Conservation (phyloP, 2,113 vertebrate genomes). For the Actinemys pallida region DNA sequence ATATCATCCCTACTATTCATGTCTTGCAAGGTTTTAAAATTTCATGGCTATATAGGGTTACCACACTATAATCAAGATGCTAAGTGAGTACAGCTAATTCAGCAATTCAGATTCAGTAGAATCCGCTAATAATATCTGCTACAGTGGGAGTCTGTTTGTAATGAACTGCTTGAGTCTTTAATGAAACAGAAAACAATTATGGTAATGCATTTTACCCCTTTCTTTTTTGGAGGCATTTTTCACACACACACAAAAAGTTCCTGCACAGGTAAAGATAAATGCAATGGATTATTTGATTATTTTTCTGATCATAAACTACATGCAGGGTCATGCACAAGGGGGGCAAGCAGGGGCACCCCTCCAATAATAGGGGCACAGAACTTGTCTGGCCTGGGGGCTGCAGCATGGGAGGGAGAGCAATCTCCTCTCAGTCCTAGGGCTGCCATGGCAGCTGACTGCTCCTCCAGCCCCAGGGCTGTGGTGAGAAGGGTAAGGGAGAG, state of each 20-base stretch:
- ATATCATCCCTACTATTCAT: constrained; percentile 5
- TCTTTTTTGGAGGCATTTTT: not conserved
- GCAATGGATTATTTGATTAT: not conserved
- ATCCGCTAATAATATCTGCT: not conserved
- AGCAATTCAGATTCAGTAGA: constrained; percentile 13
- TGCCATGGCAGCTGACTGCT: too few relatives aligned
- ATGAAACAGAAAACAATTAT: not conserved
- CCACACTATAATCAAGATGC: not conserved
- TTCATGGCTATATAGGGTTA: not conserved
- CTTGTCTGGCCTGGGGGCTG: too few relatives aligned
- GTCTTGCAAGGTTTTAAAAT: not conserved
- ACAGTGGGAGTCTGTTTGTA: not conserved
- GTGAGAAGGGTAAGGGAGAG: too few relatives aligned
- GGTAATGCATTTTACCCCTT: not conserved
- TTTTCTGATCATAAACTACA: not conserved
- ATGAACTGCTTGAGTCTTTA: not conserved
- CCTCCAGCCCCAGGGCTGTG: accelerated
- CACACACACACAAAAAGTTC: not conserved
- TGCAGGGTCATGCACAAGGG: too few relatives aligned
- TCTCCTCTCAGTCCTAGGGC: too few relatives aligned
- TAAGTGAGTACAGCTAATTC: constrained; percentile 4
- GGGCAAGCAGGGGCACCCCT: too few relatives aligned
- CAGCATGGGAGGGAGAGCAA: too few relatives aligned
- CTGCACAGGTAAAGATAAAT: not conserved
- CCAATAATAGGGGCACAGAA: too few relatives aligned